Base-by-base conservation (phyloP, 1,140 invertebrate species). In the Hycleus phaleratus region DNA sequence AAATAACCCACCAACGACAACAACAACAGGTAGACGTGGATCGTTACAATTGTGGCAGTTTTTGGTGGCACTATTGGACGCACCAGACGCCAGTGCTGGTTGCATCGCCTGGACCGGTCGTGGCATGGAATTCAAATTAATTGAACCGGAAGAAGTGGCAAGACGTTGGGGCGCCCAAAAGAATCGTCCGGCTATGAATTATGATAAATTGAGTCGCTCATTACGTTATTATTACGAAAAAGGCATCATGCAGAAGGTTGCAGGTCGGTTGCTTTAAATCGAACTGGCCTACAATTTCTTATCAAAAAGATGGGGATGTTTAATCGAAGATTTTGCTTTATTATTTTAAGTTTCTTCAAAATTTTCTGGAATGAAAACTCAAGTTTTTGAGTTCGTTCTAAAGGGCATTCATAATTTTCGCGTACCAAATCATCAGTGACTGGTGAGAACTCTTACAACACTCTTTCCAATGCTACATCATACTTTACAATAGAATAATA, bases 161-260 rank as follows among this genome's bases (percentile, higher is more conserved):
- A 78, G 88, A 26, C 78, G 87, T 45, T 91, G 88, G 88, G 88
- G 88, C 1, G 82, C 89, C 1, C 88, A 90, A 67, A 91, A 91
- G 71, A 91, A 97, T 73, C 78, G 93, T 3, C 93, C 93, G 1
- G 93, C 93, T 1, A 97, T 97, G 94, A 97, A 97, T 76, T 97
- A 97, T 71, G 94, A 97, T 73, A 97, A 97, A 74, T 73, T 97
- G 7, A 95, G 92, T 53, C 78, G 94, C 0, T 96, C 93, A 0
- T 77, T 97, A 6, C 81, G 94, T 7, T 97, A 97, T 68, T 97
- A 97, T 69, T 97, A 97, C 72, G 93, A 97, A 74, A 97, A 97
- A 74, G 93, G 93, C 24, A 98, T 98, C 70, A 97, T 98, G 90
- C 93, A 96, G 72, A 98, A 98, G 77, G 95, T 97, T 0, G 91